Evolutionary conservation across 1,140 invertebrate species (phyloP).

Genomic region (Arctopsyche grandis): DNA sequence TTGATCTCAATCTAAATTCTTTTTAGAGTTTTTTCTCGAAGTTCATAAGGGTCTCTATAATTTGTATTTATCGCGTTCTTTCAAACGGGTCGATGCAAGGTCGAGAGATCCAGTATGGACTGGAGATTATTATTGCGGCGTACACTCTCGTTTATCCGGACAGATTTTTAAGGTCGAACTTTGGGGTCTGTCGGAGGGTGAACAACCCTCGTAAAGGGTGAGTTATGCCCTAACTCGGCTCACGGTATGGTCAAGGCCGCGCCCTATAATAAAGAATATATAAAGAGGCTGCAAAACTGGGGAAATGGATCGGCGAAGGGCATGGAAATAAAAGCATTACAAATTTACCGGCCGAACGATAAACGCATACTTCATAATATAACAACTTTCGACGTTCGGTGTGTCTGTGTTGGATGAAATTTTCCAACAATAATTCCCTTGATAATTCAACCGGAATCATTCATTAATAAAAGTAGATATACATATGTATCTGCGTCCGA

Average conservation of each 20-base stretch:
- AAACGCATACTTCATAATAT: too few species aligned
- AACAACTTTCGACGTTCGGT: too few species aligned
- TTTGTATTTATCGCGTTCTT: not conserved
- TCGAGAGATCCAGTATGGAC: not conserved
- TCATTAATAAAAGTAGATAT: too few species aligned
- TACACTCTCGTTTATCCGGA: not conserved
- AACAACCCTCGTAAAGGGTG: constrained; percentile 39
- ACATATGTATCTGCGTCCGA: too few species aligned
- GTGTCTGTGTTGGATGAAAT: too few species aligned
- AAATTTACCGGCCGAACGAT: too few species aligned
- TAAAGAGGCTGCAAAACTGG: constrained; percentile 1
- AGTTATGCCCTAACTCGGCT: constrained; percentile 15
- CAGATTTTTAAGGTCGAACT: constrained; percentile 12
- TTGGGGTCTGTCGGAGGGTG: not conserved
- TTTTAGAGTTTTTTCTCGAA: too few species aligned
- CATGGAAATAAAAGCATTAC: not conserved
- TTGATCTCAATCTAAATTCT: too few species aligned
- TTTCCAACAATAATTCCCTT: too few species aligned
- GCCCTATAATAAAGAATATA: constrained; percentile 23
- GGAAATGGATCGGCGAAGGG: constrained; percentile 11
- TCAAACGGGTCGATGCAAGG: not conserved
- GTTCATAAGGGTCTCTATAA: too few species aligned
- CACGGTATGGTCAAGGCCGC: constrained; percentile 29
- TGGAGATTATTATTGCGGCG: constrained; percentile 12
- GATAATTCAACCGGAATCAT: too few species aligned